Evolutionary conservation across 2,113 vertebrate species (phyloP).

Genomic region (Hassar affinis): DNA sequence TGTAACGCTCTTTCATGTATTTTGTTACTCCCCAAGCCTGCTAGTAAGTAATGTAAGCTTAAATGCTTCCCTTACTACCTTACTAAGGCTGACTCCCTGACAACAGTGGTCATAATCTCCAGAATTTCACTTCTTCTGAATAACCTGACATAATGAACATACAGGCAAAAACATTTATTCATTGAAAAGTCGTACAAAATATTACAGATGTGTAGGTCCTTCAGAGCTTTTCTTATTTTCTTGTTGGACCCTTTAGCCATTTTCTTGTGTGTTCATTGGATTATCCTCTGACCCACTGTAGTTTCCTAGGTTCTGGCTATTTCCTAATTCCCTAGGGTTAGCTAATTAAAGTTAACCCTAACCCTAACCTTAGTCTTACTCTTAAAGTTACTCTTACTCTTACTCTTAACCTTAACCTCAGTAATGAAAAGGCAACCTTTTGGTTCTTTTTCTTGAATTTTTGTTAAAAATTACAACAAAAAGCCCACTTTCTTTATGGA

Average conservation of each 20-base stretch:
- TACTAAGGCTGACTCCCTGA: background rate
- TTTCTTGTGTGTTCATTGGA: background rate
- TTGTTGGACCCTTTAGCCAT: background rate
- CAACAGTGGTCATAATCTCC: background rate
- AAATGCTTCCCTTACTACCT: background rate
- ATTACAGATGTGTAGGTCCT: background rate
- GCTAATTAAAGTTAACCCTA: too few species aligned
- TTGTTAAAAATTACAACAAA: too few species aligned
- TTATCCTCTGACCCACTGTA: background rate
- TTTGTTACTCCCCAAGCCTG: too few species aligned
- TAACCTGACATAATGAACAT: too few species aligned
- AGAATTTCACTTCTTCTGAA: background rate
- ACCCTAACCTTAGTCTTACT: too few species aligned
- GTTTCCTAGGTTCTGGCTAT: background rate
- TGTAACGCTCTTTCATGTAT: too few species aligned
- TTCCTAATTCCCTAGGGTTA: too few species aligned
- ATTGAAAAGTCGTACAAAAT: background rate
- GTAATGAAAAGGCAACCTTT: too few species aligned
- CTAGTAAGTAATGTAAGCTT: background rate
- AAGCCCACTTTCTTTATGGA: too few species aligned
- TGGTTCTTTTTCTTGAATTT: too few species aligned
- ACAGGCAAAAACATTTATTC: background rate
- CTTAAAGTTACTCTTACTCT: too few species aligned
- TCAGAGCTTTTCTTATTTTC: background rate
- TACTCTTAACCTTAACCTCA: too few species aligned